Conservation (phyloP, 2,113 vertebrate genomes). For the Leptobrachium ailaonicum region DNA sequence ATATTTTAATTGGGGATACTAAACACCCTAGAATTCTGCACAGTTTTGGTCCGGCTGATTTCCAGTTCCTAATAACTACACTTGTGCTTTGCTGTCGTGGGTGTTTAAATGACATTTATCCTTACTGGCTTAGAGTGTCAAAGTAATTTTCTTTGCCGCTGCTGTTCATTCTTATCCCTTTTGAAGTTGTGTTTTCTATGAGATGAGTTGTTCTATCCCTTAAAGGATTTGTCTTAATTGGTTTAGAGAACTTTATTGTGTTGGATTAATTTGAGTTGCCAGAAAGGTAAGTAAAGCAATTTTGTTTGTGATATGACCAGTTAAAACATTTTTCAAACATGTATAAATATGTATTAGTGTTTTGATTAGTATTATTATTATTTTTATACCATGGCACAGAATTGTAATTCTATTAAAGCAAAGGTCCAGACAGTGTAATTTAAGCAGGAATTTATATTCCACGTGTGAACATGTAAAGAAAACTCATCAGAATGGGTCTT, state of each 20-base stretch:
- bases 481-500: too few relatives aligned
- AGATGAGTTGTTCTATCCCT: conserved; percentile 6
- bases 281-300: conserved; percentile 16
- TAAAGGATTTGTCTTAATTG: conserved; percentile 20
- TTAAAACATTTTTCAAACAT: not conserved
- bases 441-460: too few relatives aligned
- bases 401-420: too few relatives aligned
- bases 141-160: conserved; percentile 20
- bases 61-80: too few relatives aligned
- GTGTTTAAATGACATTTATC: conserved; percentile 4
- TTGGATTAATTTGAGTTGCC: conserved; percentile 29
- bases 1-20: too few relatives aligned
- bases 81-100: not conserved
- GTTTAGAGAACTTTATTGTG: conserved; percentile 26
- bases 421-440: too few relatives aligned
- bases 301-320: not conserved
- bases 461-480: too few relatives aligned
- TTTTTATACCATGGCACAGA: too few relatives aligned
- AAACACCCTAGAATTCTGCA: too few relatives aligned
- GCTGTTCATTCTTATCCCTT: conserved; percentile 18
- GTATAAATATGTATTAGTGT: not conserved
- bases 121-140: conserved; percentile 26
- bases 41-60: too few relatives aligned
- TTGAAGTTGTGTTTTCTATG: conserved; percentile 21
- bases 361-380: too few relatives aligned